Base-by-base conservation (phyloP, 2,797 vertebrate genomes). In the Neosilurus mollespiculum region DNA sequence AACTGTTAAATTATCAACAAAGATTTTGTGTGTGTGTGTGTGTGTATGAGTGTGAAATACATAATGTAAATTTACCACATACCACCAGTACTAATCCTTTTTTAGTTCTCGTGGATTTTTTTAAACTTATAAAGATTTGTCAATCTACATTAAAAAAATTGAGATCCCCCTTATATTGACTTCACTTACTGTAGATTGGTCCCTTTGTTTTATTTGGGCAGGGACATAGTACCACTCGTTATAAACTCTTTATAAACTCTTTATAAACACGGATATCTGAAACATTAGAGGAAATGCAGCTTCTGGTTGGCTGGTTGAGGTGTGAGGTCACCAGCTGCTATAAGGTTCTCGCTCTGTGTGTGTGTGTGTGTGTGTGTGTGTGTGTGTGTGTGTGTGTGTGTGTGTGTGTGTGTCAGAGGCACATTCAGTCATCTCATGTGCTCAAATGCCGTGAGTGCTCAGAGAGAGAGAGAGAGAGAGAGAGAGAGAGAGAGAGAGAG, bases 301-400 rank as follows among this genome's bases (percentile, higher is more conserved):
- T 83, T 78, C 81, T 85, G 87, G 87, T 89, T 89, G 90, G 90
- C 84, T 88, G 86, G 51, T 61, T 16, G 67, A 54, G 18, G 15
- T 86, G 83, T 90, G 89, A 90, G 85, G 86, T 90, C 90, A 90
- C 69, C 66, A 43, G 77, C 85, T 86, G 81, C 81, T 89, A 89
- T 87, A 90, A 89, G 88, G 77, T 84, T 80, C 77, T 6, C 2
- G 37, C 37, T 43, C 2, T 43, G 37, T 43, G 37, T 43, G 37
- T 43, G 37, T 43, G 37, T 43, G 37, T 43, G 37, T 43, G 37
- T 43, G 37, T 82, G 83, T 4, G 58, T 59, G 58, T 59, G 58
- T 56, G 54, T 16, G 54, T 16, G 56, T 84, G 83, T 58, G n/a
- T n/a, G n/a, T n/a, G n/a, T n/a, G 56, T 58, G 56, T 58, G 56